A percentile compares a stretch with the other conserved stretches of the same genome.
Conservation (phyloP, 2,113 vertebrate species). For the Geococcyx californianus region DNA sequence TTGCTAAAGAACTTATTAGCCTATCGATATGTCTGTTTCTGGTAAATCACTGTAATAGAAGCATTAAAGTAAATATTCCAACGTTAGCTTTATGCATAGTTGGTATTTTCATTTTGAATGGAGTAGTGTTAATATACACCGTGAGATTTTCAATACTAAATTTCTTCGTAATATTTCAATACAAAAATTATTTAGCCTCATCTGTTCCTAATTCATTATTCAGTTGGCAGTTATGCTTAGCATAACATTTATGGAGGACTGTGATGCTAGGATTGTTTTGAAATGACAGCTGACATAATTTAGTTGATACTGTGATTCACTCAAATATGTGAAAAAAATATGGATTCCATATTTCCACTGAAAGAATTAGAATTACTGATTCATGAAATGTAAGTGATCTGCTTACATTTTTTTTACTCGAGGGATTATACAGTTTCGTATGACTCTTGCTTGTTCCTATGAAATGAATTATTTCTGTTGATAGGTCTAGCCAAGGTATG, state of each 20-base stretch:
- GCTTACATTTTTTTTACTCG: background rate
- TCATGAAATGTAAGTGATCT: background rate
- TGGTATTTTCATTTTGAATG: background rate
- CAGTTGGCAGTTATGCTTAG: background rate
- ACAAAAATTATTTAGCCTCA: background rate
- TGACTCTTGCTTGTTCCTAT: background rate
- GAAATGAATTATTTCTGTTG: background rate
- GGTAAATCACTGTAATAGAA: background rate
- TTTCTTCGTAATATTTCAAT: background rate
- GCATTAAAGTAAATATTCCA: background rate
- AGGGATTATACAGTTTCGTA: background rate
- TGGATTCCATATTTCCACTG: background rate
- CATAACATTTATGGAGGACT: background rate
- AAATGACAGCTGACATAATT: background rate
- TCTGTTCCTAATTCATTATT: background rate
- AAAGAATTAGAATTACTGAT: constrained; percentile 14
- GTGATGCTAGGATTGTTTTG: background rate
- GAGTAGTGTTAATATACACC: background rate
- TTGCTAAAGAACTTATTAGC: background rate
- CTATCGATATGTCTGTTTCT: background rate
- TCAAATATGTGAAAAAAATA: background rate
- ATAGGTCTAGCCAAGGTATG: background rate
- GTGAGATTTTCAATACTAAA: background rate
- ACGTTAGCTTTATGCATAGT: background rate
- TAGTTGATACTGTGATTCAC: background rate